These are phyloP conservation scores for Natator depressus DNA, from an alignment of 2,113 vertebrate genomes.

Conservation along the genomic window DNA sequence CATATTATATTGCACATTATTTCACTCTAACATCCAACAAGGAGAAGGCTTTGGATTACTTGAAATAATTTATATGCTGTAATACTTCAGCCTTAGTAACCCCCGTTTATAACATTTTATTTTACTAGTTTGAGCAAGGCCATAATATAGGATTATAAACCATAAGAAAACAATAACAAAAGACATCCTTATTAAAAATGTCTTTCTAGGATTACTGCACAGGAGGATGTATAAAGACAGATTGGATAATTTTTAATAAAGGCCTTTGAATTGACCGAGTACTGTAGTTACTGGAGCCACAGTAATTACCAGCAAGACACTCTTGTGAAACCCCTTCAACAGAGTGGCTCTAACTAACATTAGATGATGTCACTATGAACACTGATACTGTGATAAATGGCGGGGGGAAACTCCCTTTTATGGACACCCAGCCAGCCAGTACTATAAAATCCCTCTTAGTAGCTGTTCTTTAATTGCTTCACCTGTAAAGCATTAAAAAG, in stretches of 20 bases:
- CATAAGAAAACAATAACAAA: background rate
- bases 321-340: conserved; percentile 6
- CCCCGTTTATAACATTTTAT: background rate
- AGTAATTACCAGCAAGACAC: conserved; percentile 24
- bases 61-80: background rate
- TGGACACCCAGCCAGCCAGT: too few relatives aligned
- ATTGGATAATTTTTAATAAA: background rate
- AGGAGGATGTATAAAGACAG: background rate
- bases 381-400: background rate
- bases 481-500: too few relatives aligned
- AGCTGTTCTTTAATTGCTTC: too few relatives aligned
- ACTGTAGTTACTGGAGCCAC: background rate
- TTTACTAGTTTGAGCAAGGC: conserved; percentile 11
- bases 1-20: background rate
- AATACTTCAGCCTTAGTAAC: background rate
- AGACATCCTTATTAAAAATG: background rate
- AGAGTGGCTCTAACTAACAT: conserved; percentile 9
- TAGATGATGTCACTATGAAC: conserved; percentile 3
- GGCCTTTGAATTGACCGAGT: background rate
- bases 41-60: background rate
- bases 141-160: background rate
- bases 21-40: background rate
- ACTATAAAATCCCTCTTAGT: too few relatives aligned
- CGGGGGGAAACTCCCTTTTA: too few relatives aligned
- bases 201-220: background rate